Percentiles rank a stretch among this genome's conserved stretches.
Evolutionary conservation across 2,113 vertebrate species (phyloP).

Genomic region (Bujurquina vittata): DNA sequence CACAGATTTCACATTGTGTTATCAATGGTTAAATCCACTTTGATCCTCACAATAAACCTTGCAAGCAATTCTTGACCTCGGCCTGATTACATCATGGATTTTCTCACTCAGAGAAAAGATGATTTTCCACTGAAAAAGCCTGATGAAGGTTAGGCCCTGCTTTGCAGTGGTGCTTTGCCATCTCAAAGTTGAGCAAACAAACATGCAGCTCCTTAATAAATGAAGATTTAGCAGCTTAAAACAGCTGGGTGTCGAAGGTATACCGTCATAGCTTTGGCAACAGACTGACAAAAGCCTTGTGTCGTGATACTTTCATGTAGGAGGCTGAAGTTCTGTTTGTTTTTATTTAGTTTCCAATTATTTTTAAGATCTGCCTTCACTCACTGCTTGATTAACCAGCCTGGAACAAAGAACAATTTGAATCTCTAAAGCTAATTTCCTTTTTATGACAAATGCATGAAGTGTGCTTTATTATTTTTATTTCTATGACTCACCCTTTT

Average conservation of each 20-base stretch:
- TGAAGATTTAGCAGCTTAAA: background rate
- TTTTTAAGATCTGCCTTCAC: background rate
- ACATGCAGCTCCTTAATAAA: background rate
- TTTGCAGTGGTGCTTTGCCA: background rate
- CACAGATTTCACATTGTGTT: background rate
- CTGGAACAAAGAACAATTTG: background rate
- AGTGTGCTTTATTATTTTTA: background rate
- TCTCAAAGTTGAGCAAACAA: background rate
- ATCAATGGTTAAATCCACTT: background rate
- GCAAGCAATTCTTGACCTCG: background rate
- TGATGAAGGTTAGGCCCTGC: fast-evolving
- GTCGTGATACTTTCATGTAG: background rate
- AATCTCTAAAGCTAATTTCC: background rate
- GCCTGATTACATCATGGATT: background rate
- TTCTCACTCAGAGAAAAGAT: background rate
- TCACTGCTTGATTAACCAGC: no score
- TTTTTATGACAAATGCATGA: background rate
- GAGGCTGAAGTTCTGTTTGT: background rate
- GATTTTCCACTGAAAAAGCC: background rate
- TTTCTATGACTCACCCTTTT: background rate
- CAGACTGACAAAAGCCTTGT: background rate
- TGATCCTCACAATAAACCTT: conserved; percentile 17
- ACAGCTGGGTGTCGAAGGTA: background rate
- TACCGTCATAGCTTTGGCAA: background rate
- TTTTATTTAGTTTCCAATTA: background rate